Base-by-base conservation (phyloP, 2,113 vertebrate species). In the Aleadryas rufinucha region DNA sequence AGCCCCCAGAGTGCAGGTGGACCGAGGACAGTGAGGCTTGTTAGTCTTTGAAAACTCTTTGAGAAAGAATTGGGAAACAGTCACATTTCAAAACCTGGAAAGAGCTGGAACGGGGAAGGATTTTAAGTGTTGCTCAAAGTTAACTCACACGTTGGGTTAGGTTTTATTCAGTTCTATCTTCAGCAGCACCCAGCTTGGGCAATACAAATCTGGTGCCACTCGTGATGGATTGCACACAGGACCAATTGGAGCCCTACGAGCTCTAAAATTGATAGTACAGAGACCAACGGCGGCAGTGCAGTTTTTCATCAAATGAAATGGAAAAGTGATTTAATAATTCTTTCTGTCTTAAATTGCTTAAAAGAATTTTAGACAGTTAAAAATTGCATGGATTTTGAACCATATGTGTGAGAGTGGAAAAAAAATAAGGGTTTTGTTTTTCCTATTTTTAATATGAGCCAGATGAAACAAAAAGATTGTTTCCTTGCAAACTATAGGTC, bases 401-500 rank as follows among this genome's bases (percentile, higher is more conserved):
- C 99, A 99, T 98, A 98, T 99, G 98, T 98, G 98, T 97, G 96
- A 97, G 97, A 97, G 98, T 97, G 98, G 87, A 95, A 97, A 98
- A 98, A 86, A 91, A 98, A 98, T 97, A 97, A 96, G 93, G 98
- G 97, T 97, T 98, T 98, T 97, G 98, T 98, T 99, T 98, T 98
- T 98, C 97, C 97, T 98, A 96, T 98, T 98, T 98, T 97, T 98
- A 98, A 98, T 98, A 98, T 70, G 95, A 98, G 98, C 98, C 98
- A 98, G 98, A 99, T 98, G 98, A 99, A 98, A 98, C 97, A 98
- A 98, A 98, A 97, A 98, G 98, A 98, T 98, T 98, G 98, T 98
- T 99, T 99, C 98, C 98, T 98, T 98, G 98, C 97, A 98, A 98
- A 98, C 98, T 98, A 95, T 96, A 98, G 98, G 99, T 99, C 98